A percentile compares a stretch with the other conserved stretches of the same genome.
Evolutionary conservation across 2,113 vertebrate genomes (phyloP).

Genomic region (Macaca nemestrina): DNA sequence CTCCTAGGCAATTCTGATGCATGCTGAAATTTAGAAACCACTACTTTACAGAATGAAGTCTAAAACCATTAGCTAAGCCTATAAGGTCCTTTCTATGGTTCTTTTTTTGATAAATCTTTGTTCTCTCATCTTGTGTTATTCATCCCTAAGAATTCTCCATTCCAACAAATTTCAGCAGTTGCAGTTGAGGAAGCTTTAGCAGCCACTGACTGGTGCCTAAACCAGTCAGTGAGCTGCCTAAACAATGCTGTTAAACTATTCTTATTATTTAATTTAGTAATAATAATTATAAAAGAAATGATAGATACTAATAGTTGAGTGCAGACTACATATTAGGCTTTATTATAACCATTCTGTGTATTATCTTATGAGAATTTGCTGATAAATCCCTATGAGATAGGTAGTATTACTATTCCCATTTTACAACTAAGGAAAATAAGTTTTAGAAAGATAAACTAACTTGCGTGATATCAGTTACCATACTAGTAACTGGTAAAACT

Average conservation of each 20-base stretch:
- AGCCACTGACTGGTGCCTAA: background rate
- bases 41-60: background rate
- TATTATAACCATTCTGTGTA: background rate
- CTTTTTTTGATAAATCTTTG: background rate
- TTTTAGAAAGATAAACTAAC: background rate
- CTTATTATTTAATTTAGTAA: background rate
- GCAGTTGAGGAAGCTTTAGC: background rate
- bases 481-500: background rate
- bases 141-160: background rate
- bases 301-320: background rate
- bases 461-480: background rate
- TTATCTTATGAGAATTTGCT: background rate
- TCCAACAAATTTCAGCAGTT: background rate
- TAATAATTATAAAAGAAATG: background rate
- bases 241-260: background rate
- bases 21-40: background rate
- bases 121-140: background rate
- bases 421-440: background rate
- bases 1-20: background rate
- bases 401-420: background rate
- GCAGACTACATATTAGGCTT: background rate
- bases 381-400: background rate
- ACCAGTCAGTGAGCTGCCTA: background rate
- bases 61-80: background rate
- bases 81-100: background rate